These are phyloP conservation scores for Pogonognathellus flavescens DNA, from an alignment of 1,140 invertebrate species.

Conservation along the genomic window DNA sequence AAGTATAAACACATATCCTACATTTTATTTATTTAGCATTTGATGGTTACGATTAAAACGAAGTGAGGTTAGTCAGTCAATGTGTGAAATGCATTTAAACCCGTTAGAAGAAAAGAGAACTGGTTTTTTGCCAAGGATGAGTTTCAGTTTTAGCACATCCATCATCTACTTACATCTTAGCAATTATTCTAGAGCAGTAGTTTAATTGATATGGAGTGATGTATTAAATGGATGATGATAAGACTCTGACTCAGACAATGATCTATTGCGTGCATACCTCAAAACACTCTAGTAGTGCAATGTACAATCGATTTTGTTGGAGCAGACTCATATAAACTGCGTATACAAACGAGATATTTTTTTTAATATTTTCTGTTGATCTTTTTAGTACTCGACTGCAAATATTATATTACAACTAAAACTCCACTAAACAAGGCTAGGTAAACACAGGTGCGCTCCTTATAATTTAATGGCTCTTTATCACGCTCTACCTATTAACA, in stretches of 20 bases:
- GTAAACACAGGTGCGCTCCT: slow-evolving; percentile 12
- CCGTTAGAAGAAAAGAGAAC: slow-evolving; percentile 30
- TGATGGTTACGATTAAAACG: slow-evolving; percentile 11
- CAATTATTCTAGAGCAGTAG: slow-evolving; percentile 9
- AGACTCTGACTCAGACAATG: neutral
- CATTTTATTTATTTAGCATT: slow-evolving; percentile 5
- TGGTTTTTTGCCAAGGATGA: slow-evolving; percentile 15
- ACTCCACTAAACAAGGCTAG: neutral
- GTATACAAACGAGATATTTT: too few relatives aligned
- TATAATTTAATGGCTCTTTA: slow-evolving; percentile 27
- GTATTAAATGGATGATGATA: slow-evolving; percentile 1
- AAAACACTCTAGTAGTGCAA: too few relatives aligned
- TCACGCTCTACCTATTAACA: slow-evolving; percentile 42
- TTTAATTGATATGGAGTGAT: slow-evolving; percentile 12
- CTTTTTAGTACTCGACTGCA: too few relatives aligned
- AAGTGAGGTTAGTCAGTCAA: slow-evolving; percentile 37
- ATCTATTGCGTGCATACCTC: neutral
- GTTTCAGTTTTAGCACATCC: slow-evolving; percentile 39
- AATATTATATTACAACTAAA: too few relatives aligned
- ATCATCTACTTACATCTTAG: slow-evolving; percentile 7
- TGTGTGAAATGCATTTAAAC: slow-evolving; percentile 24
- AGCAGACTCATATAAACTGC: too few relatives aligned
- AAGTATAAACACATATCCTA: neutral
- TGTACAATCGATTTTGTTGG: too few relatives aligned
- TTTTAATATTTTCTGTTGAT: too few relatives aligned